phyloP scores from a whole-genome alignment of 2,797 vertebrate genomes.

The Otolemur crassicaudatus region DNA sequence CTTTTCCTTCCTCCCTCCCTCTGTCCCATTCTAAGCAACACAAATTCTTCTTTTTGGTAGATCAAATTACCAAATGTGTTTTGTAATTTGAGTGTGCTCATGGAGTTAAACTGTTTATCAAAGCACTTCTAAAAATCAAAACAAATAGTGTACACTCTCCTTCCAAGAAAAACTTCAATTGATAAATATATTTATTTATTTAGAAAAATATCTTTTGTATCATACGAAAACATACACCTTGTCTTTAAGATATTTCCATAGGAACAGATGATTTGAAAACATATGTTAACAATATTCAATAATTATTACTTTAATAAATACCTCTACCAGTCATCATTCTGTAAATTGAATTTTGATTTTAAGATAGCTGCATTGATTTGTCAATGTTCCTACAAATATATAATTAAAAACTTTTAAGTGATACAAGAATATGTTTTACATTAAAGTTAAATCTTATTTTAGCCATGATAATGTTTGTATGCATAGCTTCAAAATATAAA shows the following conservation, averaged over 20 bases:
- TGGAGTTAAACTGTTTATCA: not conserved
- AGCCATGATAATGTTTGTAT: not conserved
- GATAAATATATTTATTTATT: not conserved
- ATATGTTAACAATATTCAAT: not conserved
- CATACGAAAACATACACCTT: not conserved
- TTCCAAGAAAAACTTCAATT: not conserved
- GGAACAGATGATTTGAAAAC: not conserved
- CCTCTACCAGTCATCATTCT: not conserved
- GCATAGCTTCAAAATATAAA: not conserved
- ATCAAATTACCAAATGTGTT: not conserved
- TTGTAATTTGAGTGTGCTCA: not conserved
- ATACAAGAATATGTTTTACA: not conserved
- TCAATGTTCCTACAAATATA: not conserved
- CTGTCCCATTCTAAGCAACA: not conserved
- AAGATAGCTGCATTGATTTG: not conserved
- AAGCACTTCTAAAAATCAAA: not conserved
- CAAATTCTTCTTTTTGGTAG: not conserved
- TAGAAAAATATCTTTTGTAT: not conserved
- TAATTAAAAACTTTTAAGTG: conserved; percentile 9
- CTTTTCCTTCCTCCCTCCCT: not conserved
- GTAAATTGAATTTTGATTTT: conserved; percentile 31
- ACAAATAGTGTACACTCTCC: not conserved
- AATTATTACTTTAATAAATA: not conserved
- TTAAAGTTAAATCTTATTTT: conserved; percentile 4
- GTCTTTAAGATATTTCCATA: not conserved